phyloP scores from a whole-genome alignment of 2,113 vertebrate species.

The Protobothrops mucrosquamatus region DNA sequence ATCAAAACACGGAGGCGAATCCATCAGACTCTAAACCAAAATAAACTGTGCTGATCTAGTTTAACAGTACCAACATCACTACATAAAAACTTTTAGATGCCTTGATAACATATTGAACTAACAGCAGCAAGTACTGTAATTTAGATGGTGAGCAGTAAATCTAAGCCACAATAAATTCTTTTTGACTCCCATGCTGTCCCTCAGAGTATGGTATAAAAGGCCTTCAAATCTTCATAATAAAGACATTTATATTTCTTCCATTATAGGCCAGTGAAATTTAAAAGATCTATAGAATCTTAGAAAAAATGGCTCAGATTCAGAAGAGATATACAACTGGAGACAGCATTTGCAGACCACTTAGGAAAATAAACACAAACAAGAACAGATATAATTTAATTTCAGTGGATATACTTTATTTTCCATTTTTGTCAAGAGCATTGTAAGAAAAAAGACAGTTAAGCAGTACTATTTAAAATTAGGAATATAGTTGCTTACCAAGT shows the following conservation, averaged over 20 bases:
- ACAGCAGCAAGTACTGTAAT: not conserved
- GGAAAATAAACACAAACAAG: not conserved
- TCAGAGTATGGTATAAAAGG: not conserved
- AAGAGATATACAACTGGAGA: not conserved
- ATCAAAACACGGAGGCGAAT: not conserved
- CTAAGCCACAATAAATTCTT: constrained; percentile 9
- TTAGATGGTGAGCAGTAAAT: not conserved
- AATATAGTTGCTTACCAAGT: not conserved
- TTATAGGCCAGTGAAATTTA: not conserved
- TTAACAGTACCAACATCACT: not conserved
- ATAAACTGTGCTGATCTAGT: not conserved
- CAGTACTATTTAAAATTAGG: not conserved
- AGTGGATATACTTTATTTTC: not conserved
- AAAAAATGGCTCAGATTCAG: not conserved
- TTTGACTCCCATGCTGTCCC: not conserved
- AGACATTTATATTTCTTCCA: not conserved
- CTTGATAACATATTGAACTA: constrained; percentile 1
- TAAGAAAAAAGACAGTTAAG: not conserved
- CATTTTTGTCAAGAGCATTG: not conserved
- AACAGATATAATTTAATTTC: not conserved
- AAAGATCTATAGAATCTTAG: not conserved
- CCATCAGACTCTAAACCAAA: not conserved
- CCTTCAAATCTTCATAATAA: not conserved
- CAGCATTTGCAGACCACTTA: not conserved
- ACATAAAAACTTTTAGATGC: not conserved